Evolutionary conservation across 2,797 vertebrate species (phyloP).

Genomic region (Heteromormyrus szaboi): DNA sequence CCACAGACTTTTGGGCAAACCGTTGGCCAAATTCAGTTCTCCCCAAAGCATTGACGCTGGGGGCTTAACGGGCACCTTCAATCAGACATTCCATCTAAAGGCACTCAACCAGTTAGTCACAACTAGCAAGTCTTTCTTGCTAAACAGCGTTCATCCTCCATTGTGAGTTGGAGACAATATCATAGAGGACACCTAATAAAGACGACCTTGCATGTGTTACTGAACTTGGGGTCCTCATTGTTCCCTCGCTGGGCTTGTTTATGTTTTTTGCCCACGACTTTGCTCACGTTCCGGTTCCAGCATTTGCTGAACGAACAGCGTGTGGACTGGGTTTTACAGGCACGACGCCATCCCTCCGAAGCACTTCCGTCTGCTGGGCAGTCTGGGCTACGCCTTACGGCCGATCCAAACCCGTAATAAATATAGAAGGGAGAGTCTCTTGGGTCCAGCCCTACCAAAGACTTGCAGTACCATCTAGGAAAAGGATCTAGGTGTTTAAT

Average conservation of each 20-base stretch:
- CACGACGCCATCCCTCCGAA: constrained; percentile 21
- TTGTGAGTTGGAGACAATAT: neutral
- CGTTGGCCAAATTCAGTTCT: neutral
- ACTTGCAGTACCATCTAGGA: constrained; percentile 10
- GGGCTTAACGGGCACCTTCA: neutral
- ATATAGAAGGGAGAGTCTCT: constrained; percentile 25
- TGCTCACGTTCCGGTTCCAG: constrained; percentile 16
- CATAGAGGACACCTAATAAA: neutral
- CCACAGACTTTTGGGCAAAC: neutral
- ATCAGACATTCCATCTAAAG: neutral
- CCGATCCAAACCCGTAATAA: constrained; percentile 9
- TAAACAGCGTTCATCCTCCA: neutral
- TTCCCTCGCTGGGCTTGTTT: neutral
- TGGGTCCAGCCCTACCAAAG: neutral
- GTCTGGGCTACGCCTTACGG: neutral
- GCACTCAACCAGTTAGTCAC: neutral
- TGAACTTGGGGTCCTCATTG: neutral
- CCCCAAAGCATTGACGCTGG: neutral
- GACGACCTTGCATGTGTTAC: neutral
- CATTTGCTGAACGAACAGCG: neutral
- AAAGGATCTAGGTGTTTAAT: neutral
- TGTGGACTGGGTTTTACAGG: neutral
- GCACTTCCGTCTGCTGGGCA: constrained; percentile 23
- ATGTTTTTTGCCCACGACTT: neutral
- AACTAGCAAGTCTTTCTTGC: neutral